Percentiles rank a stretch among this genome's conserved stretches.
phyloP scores from a whole-genome alignment of 1,140 invertebrate species.

The Manduca sexta region DNA sequence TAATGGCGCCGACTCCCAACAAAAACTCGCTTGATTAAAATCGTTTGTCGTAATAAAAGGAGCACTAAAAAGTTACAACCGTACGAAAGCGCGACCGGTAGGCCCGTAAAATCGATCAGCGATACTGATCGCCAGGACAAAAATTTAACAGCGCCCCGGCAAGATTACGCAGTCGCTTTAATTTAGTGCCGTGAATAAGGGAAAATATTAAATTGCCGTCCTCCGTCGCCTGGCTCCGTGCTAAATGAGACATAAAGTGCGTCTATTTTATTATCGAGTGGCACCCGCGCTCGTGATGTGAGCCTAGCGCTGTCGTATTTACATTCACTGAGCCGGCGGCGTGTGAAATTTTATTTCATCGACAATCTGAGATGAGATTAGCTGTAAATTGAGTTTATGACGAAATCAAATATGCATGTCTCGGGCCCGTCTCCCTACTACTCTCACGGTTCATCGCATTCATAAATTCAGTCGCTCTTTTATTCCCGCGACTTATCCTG shows the following conservation, averaged over 20 bases:
- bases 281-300: conserved; percentile 3
- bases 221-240: conserved; percentile 22
- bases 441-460: conserved; percentile 46
- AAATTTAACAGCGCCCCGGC: conserved; percentile 52
- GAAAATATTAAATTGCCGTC: conserved; percentile 47
- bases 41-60: conserved; percentile 72
- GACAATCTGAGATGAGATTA: conserved; percentile 69
- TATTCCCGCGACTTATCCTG: conserved; percentile 34
- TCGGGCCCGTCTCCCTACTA: conserved; percentile 22
- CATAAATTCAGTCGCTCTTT: conserved; percentile 46
- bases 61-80: conserved; percentile 70
- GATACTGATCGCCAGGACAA: conserved; percentile 59
- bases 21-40: conserved; percentile 73
- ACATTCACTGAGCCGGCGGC: conserved; percentile 52
- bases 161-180: conserved; percentile 41
- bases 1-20: conserved; percentile 59
- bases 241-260: conserved; percentile 48
- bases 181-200: conserved; percentile 42
- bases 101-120: conserved; percentile 65
- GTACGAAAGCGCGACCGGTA: conserved; percentile 55
- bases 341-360: conserved; percentile 71
- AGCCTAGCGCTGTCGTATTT: conserved; percentile 40
- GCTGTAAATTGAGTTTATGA: conserved; percentile 71
- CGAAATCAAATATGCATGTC: conserved; percentile 65
- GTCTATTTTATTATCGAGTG: conserved; percentile 43